Conservation (phyloP, 2,113 vertebrate species). For the Brachyistius frenatus region DNA sequence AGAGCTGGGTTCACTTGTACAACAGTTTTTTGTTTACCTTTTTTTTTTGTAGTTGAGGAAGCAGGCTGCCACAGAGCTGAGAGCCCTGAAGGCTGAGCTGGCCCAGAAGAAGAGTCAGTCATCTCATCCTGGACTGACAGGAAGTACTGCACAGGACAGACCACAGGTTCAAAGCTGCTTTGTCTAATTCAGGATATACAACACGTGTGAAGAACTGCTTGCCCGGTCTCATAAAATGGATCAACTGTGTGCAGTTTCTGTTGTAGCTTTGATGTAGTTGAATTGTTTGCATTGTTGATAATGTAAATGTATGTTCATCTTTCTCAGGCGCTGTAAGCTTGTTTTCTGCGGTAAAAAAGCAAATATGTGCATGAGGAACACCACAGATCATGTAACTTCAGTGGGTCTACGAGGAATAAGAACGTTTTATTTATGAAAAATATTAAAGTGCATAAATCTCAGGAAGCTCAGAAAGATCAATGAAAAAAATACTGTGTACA, state of each 20-base stretch:
- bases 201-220: not conserved
- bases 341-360: not conserved
- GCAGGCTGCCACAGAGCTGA: slow-evolving; percentile 88
- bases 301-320: accelerated
- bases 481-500: slow-evolving; percentile 1
- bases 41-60: slow-evolving; percentile 86
- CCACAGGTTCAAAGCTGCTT: slow-evolving; percentile 28
- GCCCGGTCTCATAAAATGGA: not conserved
- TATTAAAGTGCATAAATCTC: slow-evolving; percentile 26
- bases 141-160: slow-evolving; percentile 21
- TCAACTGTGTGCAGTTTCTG: not conserved
- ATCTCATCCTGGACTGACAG: slow-evolving; percentile 57
- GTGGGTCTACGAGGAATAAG: slow-evolving; percentile 5
- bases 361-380: not conserved
- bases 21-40: not conserved
- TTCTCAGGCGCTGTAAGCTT: not conserved
- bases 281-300: not conserved
- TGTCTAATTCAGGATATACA: not conserved
- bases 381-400: not conserved
- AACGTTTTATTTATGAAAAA: slow-evolving; percentile 45
- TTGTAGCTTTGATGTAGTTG: not conserved
- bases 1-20: not conserved
- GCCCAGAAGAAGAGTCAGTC: slow-evolving; percentile 89
- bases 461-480: not conserved
- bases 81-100: slow-evolving; percentile 88